Base-by-base conservation (phyloP, 1,140 invertebrate genomes). In the Charaxes varanes region DNA sequence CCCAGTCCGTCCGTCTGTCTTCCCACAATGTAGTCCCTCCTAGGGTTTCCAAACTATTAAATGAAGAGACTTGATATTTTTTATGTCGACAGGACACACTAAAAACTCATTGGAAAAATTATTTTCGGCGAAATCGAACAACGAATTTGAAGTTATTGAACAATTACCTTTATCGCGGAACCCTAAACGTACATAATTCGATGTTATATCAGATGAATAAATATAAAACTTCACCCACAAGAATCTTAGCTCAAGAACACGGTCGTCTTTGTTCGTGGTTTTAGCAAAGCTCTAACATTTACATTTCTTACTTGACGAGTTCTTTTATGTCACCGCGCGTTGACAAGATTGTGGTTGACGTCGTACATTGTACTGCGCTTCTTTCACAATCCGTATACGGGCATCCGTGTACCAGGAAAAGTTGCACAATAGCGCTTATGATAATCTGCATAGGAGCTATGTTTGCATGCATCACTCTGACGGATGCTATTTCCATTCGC, bases 271-370 rank as follows among this genome's bases (percentile, higher is more conserved):
- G 6, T 12, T 13, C 6, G 27, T 15, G 6, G 12, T 15, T 28
- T 6, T 6, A 7, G 7, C 31, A 28, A 6, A 17, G 31, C 17
- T 33, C 17, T 40, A 5, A 31, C 12, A 40, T 33, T 32, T 40
- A 46, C 28, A 38, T 40, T 46, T 38, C 28, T 40, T 32, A 46
- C 43, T 40, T 40, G 43, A 46, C 34, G 35, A 46, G 35, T 46
- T 46, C 35, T 46, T 46, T 46, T 40, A 38, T 46, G 35, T 46
- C 43, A 46, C 35, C 35, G 30, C 43, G 30, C 30, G 43, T 40
- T 46, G 43, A 40, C 43, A 46, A 34, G 43, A 46, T 46, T 46
- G 43, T 34, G 36, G 28, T 21, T 46, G 43, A 46, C 35, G 23
- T 46, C 30, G 22, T 46, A 46, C 30, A 33, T 46, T 40, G 43